phyloP scores from a whole-genome alignment of 1,140 invertebrate species.

The Frieseomelitta varia region DNA sequence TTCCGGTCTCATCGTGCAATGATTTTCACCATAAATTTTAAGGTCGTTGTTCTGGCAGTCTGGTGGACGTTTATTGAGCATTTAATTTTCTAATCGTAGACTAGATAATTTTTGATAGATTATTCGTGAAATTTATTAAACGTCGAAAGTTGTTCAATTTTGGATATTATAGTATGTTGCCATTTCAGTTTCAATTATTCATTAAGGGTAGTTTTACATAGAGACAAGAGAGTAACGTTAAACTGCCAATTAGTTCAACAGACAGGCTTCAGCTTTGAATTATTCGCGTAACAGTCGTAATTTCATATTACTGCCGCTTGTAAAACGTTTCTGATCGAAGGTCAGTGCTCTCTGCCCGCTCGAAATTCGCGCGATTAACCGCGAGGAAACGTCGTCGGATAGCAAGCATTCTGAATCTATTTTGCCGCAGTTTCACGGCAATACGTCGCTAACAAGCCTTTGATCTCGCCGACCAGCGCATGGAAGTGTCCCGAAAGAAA shows the following conservation, averaged over 20 bases:
- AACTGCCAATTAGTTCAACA: not conserved
- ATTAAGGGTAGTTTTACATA: not conserved
- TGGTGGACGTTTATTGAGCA: not conserved
- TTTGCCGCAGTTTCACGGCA: slow-evolving; percentile 22
- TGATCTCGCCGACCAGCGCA: slow-evolving; percentile 32
- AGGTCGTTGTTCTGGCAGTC: not conserved
- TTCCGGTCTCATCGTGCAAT: not conserved
- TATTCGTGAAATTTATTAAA: not conserved
- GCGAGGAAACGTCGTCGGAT: slow-evolving; percentile 4
- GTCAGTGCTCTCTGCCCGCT: not conserved
- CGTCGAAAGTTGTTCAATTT: not conserved
- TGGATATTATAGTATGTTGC: not conserved
- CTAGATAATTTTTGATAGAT: not conserved
- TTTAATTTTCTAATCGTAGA: no score
- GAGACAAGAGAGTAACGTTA: not conserved
- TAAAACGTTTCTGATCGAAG: not conserved
- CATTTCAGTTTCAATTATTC: not conserved
- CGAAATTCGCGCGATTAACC: not conserved
- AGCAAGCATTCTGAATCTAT: slow-evolving; percentile 26
- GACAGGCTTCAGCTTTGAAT: not conserved
- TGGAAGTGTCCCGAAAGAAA: slow-evolving; percentile 34
- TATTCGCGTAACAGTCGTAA: not conserved
- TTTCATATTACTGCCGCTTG: not conserved
- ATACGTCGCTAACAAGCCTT: slow-evolving; percentile 31
- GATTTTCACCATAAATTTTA: not conserved